These are phyloP conservation scores for Globodera rostochiensis DNA, from an alignment of 1,140 invertebrate genomes.

Conservation along the genomic window DNA sequence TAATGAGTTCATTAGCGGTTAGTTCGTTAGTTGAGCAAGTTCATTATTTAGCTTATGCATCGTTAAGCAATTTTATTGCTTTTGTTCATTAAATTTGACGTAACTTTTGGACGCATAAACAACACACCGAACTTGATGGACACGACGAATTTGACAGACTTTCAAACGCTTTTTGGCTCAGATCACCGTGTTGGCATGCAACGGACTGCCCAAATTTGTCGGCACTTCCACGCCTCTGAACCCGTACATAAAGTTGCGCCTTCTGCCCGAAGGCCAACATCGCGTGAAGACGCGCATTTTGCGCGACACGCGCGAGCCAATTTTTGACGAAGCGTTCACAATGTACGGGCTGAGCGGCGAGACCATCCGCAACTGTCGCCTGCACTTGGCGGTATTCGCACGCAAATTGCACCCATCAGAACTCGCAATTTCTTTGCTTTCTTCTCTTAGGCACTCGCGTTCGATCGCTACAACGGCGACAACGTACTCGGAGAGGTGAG, in stretches of 20 bases:
- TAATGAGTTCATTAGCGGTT: slow-evolving; percentile 16
- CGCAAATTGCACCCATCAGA: slow-evolving; percentile 66
- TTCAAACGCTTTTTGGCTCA: slow-evolving; percentile 31
- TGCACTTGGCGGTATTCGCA: slow-evolving; percentile 80
- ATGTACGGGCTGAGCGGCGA: slow-evolving; percentile 86
- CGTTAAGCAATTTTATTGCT: too few relatives aligned
- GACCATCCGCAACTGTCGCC: slow-evolving; percentile 80
- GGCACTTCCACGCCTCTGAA: slow-evolving; percentile 68
- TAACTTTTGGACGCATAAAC: too few relatives aligned
- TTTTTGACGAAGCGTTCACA: slow-evolving; percentile 94
- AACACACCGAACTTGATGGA: background rate
- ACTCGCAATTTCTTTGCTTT: slow-evolving; percentile 93
- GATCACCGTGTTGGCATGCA: slow-evolving; percentile 57
- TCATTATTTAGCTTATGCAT: too few relatives aligned
- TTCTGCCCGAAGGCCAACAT: slow-evolving; percentile 90
- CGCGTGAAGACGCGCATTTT: slow-evolving; percentile 88
- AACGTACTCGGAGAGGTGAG: slow-evolving; percentile 88
- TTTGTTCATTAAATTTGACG: too few relatives aligned
- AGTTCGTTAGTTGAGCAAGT: background rate
- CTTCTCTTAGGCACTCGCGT: slow-evolving; percentile 75
- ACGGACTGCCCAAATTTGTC: slow-evolving; percentile 55
- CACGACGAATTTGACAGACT: slow-evolving; percentile 22
- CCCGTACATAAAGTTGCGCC: slow-evolving; percentile 90
- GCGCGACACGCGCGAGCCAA: slow-evolving; percentile 84
- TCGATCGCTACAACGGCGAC: slow-evolving; percentile 93